These are phyloP conservation scores for Meta bourneti DNA, from an alignment of 2,888 invertebrate species.

Conservation along the genomic window DNA sequence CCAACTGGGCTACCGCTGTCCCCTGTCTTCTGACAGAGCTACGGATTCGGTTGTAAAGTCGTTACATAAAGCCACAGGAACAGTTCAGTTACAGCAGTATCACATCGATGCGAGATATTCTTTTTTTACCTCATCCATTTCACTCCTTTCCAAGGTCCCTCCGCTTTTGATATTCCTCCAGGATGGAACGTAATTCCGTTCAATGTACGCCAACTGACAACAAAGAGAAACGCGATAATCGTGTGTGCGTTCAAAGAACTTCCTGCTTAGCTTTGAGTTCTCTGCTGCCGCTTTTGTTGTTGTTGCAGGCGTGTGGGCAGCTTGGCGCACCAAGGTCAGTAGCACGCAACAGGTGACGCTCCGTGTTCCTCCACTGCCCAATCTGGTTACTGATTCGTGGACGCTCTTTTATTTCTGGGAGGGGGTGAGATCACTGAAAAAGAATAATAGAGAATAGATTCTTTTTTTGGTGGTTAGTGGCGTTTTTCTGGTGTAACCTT, in stretches of 20 bases:
- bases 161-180: not conserved
- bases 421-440: not conserved
- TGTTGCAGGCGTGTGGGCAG: constrained; percentile 4
- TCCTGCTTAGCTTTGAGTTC: constrained; percentile 49
- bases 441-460: not conserved
- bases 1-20: too few relatives aligned
- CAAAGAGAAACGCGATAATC: not conserved
- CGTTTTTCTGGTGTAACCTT: constrained; percentile 26
- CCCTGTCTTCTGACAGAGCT: too few relatives aligned
- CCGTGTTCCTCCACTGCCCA: not conserved
- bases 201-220: not conserved
- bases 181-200: not conserved
- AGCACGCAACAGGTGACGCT: constrained; percentile 44
- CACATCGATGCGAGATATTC: too few relatives aligned
- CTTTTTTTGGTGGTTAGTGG: not conserved
- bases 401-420: not conserved
- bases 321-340: constrained; percentile 47
- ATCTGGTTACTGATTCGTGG: constrained; percentile 18
- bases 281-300: not conserved
- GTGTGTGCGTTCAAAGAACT: constrained; percentile 4
- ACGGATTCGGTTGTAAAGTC: too few relatives aligned
- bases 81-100: too few relatives aligned
- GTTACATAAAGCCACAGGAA: not conserved
- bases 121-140: too few relatives aligned
- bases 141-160: not conserved